Evolutionary conservation across 2,888 invertebrate species (phyloP), one percentile per base, ranked within the genome.

Genomic region (Hecatera dysodea): DNA sequence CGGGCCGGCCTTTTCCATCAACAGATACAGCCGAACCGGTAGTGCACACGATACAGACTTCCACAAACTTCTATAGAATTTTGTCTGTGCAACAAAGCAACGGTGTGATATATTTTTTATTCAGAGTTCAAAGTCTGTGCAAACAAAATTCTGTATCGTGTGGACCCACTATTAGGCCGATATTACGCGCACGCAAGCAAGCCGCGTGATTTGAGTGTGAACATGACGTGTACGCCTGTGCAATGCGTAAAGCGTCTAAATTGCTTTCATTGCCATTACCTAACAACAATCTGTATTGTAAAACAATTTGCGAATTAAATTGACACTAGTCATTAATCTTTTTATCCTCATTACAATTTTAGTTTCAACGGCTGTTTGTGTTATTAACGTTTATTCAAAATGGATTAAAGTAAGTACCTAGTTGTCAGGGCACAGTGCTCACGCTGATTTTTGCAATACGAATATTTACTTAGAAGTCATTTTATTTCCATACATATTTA

Each of bases 221-320:
- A n/a, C 29, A 44, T 29, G 52, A 57, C 27, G 6, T n/a, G 44
- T 52, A 52, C 9, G 39, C 22, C 62, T 11, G 63, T 67, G 67
- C 72, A 67, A 72, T 67, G n/a, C 15, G 2, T 53, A 29, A 4
- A 48, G 55, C 42, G n/a, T 29, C n/a, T 48, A 19, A 67, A 59
- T 67, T 39, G 33, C n/a, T 48, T 59, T 67, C 46, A 33, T 27
- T 53, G 33, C 46, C 19, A 8, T 67, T 67, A 55, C 73, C 59
- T 42, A 73, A 73, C 46, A 46, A 48, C 42, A 17, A 66, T 57
- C 7, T 44, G 5, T 57, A 55, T 50, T 44, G 75, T 57, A 62
- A 65, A 78, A 48, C 12, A 48, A 59, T 59, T 27, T 42, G 42
- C 44, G 6, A 53, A 44, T 46, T 42, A 59, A 44, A 62, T 59